phyloP scores from a whole-genome alignment of 2,797 vertebrate genomes.

The Apogon hyalosoma region DNA sequence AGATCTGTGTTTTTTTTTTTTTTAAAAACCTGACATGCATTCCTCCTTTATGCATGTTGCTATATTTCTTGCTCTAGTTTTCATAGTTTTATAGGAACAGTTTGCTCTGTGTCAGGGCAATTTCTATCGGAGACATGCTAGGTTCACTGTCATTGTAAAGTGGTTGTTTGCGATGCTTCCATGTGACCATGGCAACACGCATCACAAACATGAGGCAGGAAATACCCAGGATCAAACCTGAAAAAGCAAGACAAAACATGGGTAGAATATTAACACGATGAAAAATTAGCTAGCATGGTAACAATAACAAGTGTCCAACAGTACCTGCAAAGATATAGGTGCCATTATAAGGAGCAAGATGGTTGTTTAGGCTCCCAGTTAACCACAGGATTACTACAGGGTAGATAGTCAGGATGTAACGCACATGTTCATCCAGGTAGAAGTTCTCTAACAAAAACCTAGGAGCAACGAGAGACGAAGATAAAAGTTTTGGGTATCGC shows the following conservation, averaged over 20 bases:
- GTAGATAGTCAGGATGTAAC: slow-evolving; percentile 82
- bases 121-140: slow-evolving; percentile 71
- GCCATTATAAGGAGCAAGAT: neutral
- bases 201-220: slow-evolving; percentile 56
- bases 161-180: slow-evolving; percentile 68
- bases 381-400: slow-evolving; percentile 81
- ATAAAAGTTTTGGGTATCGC: neutral
- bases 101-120: slow-evolving; percentile 65
- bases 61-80: no score
- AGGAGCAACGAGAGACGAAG: slow-evolving; percentile 14
- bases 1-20: no score
- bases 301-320: neutral
- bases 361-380: slow-evolving; percentile 60
- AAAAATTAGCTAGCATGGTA: neutral
- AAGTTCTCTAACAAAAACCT: slow-evolving; percentile 87
- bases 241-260: slow-evolving; percentile 4
- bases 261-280: neutral
- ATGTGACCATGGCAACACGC: slow-evolving; percentile 59
- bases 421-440: slow-evolving; percentile 79
- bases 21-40: no score
- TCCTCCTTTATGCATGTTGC: no score
- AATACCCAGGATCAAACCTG: slow-evolving; percentile 62
- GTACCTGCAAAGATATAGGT: slow-evolving; percentile 77
- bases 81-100: slow-evolving; percentile 61
- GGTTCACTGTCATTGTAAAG: slow-evolving; percentile 58